Percentiles rank a stretch among this genome's conserved stretches.
Conservation (phyloP, 2,888 invertebrate genomes). For the Diachrysia chrysitis region DNA sequence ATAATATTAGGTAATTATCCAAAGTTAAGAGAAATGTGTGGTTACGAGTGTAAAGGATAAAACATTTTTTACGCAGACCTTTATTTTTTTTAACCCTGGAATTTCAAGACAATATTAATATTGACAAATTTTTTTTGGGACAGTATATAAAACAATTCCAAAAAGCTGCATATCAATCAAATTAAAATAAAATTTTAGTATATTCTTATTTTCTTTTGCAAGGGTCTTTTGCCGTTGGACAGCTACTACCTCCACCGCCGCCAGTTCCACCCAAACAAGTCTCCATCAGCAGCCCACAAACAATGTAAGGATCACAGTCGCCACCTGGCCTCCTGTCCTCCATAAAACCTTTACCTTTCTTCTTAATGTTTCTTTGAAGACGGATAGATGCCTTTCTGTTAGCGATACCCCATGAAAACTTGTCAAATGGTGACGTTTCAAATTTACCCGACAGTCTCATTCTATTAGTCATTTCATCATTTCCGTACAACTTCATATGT, state of each 20-base stretch:
- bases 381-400: conserved; percentile 97
- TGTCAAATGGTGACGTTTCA: conserved; percentile 98
- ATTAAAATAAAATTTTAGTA: neutral
- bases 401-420: conserved; percentile 96
- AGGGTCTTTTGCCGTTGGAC: conserved; percentile 1
- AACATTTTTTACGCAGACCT: neutral
- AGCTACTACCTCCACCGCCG: conserved; percentile 36
- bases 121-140: neutral
- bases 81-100: neutral
- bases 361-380: conserved; percentile 95
- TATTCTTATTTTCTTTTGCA: conserved; percentile 21
- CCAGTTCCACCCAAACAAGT: conserved; percentile 73
- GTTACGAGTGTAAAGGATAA: no score
- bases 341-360: conserved; percentile 96
- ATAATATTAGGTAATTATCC: no score
- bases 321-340: conserved; percentile 98
- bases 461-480: conserved; percentile 97
- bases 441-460: conserved; percentile 97
- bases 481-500: conserved; percentile 97
- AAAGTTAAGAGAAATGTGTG: no score
- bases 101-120: neutral
- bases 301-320: conserved; percentile 95
- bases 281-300: conserved; percentile 87
- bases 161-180: neutral
- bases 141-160: neutral